Evolutionary conservation across 2,888 invertebrate species (phyloP), one percentile per base, ranked within the genome.

Genomic region (Cantharis nigra): DNA sequence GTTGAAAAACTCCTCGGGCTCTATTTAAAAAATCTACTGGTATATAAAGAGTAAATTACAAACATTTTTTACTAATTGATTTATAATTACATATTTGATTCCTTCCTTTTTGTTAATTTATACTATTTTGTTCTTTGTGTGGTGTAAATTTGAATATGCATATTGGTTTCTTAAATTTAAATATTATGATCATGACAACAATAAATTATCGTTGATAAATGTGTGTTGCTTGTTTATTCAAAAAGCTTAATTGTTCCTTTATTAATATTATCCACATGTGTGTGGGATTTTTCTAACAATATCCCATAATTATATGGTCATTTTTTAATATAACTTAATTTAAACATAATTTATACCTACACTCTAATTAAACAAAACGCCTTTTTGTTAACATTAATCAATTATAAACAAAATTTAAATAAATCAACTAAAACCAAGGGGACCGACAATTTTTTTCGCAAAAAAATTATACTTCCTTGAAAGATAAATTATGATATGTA

Each of bases 1-100:
- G 78, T 76, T 76, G 71, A 76, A 78, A 72, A 71, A 74, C 74
- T 71, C 78, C 71, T 69, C 33, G 30, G 78, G 78, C 78, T 70
- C 64, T 78, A 76, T 74, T 71, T 70, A 63, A 67, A 74, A 76
- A 65, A 67, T 73, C 71, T 73, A 70, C 62, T 64, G 18, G 71
- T 74, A 33, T 65, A 23, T 62, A 63, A 69, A 69, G 67, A 33
- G 33, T 63, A 74, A 77, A 73, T 76, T 72, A 73, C n/a, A 70
- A 23, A 64, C 13, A n/a, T 16, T 64, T 67, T 67, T 20, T 67
- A 23, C 73, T 76, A 72, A 76, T 76, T 76, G 76, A 76, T 76
- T 76, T 76, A 76, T 76, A 76, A 76, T 76, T 76, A 76, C 69
- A 76, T 69, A 69, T 72, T 63, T 69, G 30, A 71, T 30, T 65